Evolutionary conservation across 1,140 invertebrate species (phyloP).

Genomic region (Micrasema minimum): DNA sequence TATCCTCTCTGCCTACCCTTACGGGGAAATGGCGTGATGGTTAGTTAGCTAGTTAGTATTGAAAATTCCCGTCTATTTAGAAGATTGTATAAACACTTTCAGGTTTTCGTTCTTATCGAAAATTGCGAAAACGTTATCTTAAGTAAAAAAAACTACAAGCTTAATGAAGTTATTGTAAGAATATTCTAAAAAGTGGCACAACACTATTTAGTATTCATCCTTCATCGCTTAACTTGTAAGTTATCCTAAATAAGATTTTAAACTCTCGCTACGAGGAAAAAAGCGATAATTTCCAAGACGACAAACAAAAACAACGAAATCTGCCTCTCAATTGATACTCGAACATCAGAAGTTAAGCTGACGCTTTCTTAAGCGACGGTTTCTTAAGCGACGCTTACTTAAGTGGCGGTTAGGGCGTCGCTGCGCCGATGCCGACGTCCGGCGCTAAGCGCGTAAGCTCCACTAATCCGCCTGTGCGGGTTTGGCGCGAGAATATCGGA

Average conservation of each 20-base stretch:
- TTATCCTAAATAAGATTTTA: slow-evolving; percentile 15
- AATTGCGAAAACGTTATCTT: no score
- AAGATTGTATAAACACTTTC: no score
- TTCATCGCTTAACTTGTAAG: slow-evolving; percentile 9
- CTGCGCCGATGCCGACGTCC: not conserved
- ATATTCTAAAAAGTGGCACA: no score
- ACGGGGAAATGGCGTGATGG: no score
- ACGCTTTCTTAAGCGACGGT: not conserved
- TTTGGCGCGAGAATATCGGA: not conserved
- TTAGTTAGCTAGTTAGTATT: no score
- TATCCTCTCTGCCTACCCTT: no score
- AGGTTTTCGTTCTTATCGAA: no score
- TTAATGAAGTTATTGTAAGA: no score
- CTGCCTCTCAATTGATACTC: slow-evolving; percentile 20
- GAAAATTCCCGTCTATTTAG: no score
- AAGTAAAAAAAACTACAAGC: no score
- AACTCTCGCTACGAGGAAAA: slow-evolving; percentile 4
- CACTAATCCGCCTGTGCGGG: slow-evolving; percentile 14
- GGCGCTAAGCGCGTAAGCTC: not conserved
- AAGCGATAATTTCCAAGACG: slow-evolving; percentile 24
- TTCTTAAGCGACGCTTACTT: slow-evolving; percentile 7
- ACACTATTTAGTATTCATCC: no score
- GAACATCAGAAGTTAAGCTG: slow-evolving; percentile 14
- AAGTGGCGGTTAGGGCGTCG: not conserved
- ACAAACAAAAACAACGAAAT: slow-evolving; percentile 22